These are phyloP conservation scores for Diogma glabrata DNA, from an alignment of 2,888 invertebrate species.

Conservation along the genomic window DNA sequence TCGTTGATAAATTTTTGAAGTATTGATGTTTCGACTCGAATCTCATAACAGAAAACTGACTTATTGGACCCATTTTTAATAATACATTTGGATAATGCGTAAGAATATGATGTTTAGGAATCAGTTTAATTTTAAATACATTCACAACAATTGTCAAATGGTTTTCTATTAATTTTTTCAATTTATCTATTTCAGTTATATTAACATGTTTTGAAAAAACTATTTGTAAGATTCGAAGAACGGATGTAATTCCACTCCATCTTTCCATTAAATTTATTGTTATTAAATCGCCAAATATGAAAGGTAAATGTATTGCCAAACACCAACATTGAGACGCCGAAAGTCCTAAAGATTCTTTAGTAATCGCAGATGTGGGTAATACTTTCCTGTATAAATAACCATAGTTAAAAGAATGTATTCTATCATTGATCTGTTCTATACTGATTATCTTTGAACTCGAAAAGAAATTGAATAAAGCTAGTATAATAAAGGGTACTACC, in stretches of 20 bases:
- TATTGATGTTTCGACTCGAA: neutral
- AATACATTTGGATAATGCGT: neutral
- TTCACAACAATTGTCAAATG: neutral
- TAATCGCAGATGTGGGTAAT: slow-evolving; percentile 10
- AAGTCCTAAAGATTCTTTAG: slow-evolving; percentile 11
- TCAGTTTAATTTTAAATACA: neutral
- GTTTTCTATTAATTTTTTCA: neutral
- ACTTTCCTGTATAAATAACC: slow-evolving; percentile 9
- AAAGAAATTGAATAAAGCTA: slow-evolving; percentile 12
- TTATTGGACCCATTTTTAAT: neutral
- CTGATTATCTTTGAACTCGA: neutral
- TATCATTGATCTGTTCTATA: slow-evolving; percentile 12
- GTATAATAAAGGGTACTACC: slow-evolving; percentile 10
- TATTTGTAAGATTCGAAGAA: neutral
- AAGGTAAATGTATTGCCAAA: neutral
- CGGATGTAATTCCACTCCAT: neutral
- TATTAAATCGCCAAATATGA: slow-evolving; percentile 13
- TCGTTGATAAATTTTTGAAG: neutral
- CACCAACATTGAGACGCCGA: slow-evolving; percentile 14
- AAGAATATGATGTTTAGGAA: neutral
- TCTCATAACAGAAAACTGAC: neutral
- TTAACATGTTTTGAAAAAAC: neutral
- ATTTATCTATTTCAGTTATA: neutral
- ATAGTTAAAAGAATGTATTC: slow-evolving; percentile 15
- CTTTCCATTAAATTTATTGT: neutral